Base-by-base conservation (phyloP, 2,797 vertebrate genomes). In the Acanthurus tractus region DNA sequence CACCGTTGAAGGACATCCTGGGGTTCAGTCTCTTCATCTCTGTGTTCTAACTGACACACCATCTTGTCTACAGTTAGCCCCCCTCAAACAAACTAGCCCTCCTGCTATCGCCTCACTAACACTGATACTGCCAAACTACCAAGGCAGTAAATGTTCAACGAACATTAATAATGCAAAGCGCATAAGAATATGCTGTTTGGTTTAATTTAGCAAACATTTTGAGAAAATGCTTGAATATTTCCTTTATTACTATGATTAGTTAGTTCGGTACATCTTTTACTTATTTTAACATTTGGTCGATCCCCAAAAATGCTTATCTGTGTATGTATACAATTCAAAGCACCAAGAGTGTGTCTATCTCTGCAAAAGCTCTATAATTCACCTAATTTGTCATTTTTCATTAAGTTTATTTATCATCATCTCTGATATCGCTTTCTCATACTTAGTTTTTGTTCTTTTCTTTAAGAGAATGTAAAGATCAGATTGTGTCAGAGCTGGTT, bases 121-220 rank as follows among this genome's bases (percentile, higher is more conserved):
- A 25, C 25, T n/a, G 5, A 54, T 17, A 8, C 20, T 67, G 67
- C 50, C 25, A 78, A 78, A 44, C 29, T 22, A 53, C 46, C 63
- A 64, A 25, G 58, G 40, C 46, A 48, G 58, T 50, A 18, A 54
- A 67, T 63, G 50, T 52, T 54, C 18, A 50, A 50, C 67, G 69
- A 59, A 61, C 64, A 53, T 22, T 25, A 25, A 25, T 25, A 25
- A 25, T 66, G 44, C 56, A 53, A 72, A 78, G 57, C 23, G 69
- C 46, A 49, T 18, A 25, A 70, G 66, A 49, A 57, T 72, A 22
- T 8, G 48, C 8, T 61, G 1, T 20, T 10, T 63, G 15, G 45
- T 46, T 46, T 4, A 15, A 45, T 73, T 56, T 14, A 67, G 18
- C 25, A 45, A 25, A 25, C 25, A 25, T 25, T 20, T 17, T 18